A percentile compares a stretch with the other conserved stretches of the same genome.
Conservation (phyloP, 2,797 vertebrate genomes). For the Rhyacichthys aspro region DNA sequence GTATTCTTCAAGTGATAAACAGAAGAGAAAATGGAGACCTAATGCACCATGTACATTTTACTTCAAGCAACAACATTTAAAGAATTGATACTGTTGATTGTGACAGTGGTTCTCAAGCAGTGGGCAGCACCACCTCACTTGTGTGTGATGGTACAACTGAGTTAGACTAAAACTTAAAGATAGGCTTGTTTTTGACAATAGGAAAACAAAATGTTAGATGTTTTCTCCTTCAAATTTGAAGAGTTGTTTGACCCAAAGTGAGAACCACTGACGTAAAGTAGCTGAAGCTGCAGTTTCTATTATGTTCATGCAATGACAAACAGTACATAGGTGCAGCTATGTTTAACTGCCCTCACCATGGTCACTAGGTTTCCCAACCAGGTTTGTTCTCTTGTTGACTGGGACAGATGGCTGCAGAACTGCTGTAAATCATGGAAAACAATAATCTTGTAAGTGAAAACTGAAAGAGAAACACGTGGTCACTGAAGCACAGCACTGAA, state of each 20-base stretch:
- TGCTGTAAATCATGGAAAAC: conserved; percentile 58
- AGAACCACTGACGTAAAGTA: conserved; percentile 11
- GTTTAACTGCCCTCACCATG: conserved; percentile 69
- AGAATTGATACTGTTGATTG: conserved; percentile 4
- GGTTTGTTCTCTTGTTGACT: conserved; percentile 68
- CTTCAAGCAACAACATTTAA: conserved; percentile 4
- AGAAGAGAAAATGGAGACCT: no score
- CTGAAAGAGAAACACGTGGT: conserved; percentile 29
- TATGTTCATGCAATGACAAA: background rate
- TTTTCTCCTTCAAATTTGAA: no score
- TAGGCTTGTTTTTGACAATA: no score
- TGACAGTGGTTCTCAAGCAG: background rate
- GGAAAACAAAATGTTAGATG: no score
- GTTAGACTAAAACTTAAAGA: no score
- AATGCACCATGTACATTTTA: conserved; percentile 1
- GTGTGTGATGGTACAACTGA: no score
- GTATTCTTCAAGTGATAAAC: no score
- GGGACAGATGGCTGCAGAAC: conserved; percentile 44
- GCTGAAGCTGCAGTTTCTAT: background rate
- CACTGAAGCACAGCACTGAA: conserved; percentile 20
- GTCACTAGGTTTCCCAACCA: conserved; percentile 70
- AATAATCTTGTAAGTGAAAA: conserved; percentile 41
- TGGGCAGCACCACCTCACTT: no score
- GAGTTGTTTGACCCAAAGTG: no score
- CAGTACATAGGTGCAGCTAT: conserved; percentile 23